phyloP scores from a whole-genome alignment of 1,140 invertebrate genomes.

The Lysiphlebus fabarum region DNA sequence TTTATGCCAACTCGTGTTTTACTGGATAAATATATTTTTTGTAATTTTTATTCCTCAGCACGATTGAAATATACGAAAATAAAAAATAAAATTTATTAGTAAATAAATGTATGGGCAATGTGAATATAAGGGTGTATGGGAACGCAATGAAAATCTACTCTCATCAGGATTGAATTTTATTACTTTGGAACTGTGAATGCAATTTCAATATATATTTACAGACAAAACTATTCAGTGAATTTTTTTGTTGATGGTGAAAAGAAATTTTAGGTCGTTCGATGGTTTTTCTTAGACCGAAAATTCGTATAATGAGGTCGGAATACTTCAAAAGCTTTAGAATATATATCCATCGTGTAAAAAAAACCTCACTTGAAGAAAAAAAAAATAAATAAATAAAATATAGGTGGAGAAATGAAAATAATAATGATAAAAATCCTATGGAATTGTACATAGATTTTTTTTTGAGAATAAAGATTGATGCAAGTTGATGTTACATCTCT shows the following conservation, averaged over 20 bases:
- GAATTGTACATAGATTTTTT: neutral
- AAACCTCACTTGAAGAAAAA: neutral
- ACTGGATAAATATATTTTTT: neutral
- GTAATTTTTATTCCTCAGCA: neutral
- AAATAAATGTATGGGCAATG: no score
- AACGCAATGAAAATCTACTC: neutral
- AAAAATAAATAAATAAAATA: no score
- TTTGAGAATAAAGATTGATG: neutral
- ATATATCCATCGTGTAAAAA: neutral
- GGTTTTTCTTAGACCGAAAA: no score
- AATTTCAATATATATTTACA: neutral
- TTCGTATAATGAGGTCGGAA: conserved; percentile 9
- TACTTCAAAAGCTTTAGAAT: neutral
- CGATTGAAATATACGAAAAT: no score
- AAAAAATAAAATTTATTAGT: no score
- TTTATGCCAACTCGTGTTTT: no score
- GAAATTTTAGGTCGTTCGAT: no score
- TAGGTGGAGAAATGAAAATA: no score
- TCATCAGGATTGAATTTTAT: no score
- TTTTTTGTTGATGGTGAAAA: no score
- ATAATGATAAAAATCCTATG: no score
- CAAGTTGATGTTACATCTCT: conserved; percentile 4
- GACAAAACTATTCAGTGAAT: neutral
- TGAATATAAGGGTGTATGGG: neutral
- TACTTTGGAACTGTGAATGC: neutral